phyloP scores from a whole-genome alignment of 2,888 invertebrate genomes.

The Teleiodes luculella region DNA sequence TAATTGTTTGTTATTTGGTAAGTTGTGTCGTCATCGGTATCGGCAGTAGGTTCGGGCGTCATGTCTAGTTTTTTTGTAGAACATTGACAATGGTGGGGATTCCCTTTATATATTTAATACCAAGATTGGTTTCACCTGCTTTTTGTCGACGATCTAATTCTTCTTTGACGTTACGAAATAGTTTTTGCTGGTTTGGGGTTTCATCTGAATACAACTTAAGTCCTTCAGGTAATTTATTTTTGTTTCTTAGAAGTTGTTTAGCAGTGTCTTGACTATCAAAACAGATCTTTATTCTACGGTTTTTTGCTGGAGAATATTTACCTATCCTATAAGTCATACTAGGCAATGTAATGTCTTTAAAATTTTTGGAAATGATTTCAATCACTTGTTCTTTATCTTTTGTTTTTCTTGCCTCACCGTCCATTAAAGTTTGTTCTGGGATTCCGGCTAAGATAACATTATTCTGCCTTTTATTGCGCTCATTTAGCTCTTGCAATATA shows the following conservation, averaged over 20 bases:
- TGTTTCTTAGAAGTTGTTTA: not conserved
- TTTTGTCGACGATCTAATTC: constrained; percentile 5
- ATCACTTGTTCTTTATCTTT: constrained; percentile 1
- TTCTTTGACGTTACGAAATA: not conserved
- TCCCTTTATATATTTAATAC: constrained; percentile 11
- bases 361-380: not conserved
- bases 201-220: constrained; percentile 2
- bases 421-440: not conserved
- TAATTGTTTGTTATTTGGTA: not conserved
- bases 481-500: constrained; percentile 1
- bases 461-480: constrained; percentile 3
- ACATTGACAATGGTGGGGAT: constrained; percentile 5
- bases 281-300: constrained; percentile 10
- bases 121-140: constrained; percentile 4
- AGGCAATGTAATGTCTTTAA: constrained; percentile 3
- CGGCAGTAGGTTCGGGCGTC: not conserved
- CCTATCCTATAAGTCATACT: constrained; percentile 3
- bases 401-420: not conserved
- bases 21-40: not conserved
- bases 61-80: not conserved
- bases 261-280: constrained; percentile 1
- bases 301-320: constrained; percentile 1
- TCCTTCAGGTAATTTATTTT: not conserved
- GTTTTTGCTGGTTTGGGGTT: constrained; percentile 1
- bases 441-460: constrained; percentile 7